A percentile compares a stretch with the other conserved stretches of the same genome.
Evolutionary conservation across 1,140 invertebrate species (phyloP).

Genomic region (Teleopsis dalmanni): DNA sequence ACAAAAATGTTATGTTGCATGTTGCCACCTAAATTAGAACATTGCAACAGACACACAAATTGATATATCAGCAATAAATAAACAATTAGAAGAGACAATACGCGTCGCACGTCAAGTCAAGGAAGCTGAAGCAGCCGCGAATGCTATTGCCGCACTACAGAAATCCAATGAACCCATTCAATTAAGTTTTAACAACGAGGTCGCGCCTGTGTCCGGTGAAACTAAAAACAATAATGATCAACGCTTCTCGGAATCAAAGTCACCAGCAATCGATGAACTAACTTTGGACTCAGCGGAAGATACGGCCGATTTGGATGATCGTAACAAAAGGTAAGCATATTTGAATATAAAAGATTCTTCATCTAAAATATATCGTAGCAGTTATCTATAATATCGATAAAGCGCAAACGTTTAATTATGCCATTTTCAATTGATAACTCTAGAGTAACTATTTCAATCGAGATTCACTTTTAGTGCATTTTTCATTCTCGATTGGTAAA

Average conservation of each 20-base stretch:
- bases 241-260: slow-evolving; percentile 46
- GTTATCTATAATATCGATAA: neutral
- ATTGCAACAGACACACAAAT: slow-evolving; percentile 39
- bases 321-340: slow-evolving; percentile 60
- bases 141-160: slow-evolving; percentile 18
- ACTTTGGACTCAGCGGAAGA: slow-evolving; percentile 54
- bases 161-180: slow-evolving; percentile 35
- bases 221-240: slow-evolving; percentile 30
- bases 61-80: slow-evolving; percentile 40
- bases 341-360: neutral
- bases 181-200: slow-evolving; percentile 45
- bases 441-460: no score
- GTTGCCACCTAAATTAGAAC: slow-evolving; percentile 19
- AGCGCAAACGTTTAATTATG: neutral
- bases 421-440: no score
- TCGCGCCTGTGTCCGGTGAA: slow-evolving; percentile 18
- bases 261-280: slow-evolving; percentile 51
- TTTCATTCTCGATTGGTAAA: no score
- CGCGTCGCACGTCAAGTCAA: slow-evolving; percentile 42
- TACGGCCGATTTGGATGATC: slow-evolving; percentile 60
- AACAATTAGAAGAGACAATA: slow-evolving; percentile 42
- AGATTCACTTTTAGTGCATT: no score
- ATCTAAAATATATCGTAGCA: neutral
- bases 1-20: neutral
- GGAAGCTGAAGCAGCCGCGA: slow-evolving; percentile 34